Conservation (phyloP, 2,797 vertebrate genomes). For the Gadopsis bispinosus region DNA sequence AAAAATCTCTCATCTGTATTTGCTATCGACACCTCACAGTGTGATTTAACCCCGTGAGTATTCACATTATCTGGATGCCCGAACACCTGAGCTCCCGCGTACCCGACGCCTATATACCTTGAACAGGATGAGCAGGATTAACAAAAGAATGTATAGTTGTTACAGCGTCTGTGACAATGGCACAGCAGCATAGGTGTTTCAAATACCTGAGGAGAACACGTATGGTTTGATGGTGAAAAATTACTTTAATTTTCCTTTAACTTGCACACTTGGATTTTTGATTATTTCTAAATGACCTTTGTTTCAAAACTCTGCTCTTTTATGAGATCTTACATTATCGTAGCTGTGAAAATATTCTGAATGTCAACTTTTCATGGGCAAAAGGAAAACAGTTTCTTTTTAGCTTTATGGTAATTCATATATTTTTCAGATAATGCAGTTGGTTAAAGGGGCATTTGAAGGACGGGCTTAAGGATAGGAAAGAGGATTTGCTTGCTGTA, state of each 20-base stretch:
- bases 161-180: too few relatives aligned
- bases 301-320: background rate
- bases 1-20: too few relatives aligned
- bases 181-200: background rate
- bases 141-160: too few relatives aligned
- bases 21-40: background rate
- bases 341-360: background rate
- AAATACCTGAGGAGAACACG: background rate
- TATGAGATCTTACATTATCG: background rate
- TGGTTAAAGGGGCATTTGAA: background rate
- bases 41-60: background rate
- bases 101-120: rapidly evolving
- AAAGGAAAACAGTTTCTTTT: background rate
- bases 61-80: background rate
- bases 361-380: background rate
- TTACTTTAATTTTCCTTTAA: background rate
- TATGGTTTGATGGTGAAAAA: background rate
- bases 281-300: background rate
- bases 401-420: background rate
- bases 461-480: background rate
- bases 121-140: background rate
- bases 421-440: background rate
- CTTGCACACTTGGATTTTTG: background rate
- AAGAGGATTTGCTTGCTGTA: background rate
- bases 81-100: too few relatives aligned